Conservation (phyloP, 2,888 invertebrate species). For the Ophion ellenae region DNA sequence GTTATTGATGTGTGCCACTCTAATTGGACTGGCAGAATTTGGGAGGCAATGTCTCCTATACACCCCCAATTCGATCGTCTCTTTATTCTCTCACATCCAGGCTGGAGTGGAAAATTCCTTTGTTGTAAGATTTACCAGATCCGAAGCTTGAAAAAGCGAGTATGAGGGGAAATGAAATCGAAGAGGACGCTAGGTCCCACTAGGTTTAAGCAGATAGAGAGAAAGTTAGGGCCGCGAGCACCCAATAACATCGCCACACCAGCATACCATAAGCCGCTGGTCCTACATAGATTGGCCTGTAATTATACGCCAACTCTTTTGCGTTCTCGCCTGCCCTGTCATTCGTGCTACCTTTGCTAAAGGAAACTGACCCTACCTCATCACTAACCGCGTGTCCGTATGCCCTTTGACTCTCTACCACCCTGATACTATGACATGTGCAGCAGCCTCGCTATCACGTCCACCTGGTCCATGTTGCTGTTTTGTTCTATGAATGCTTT, state of each 20-base stretch:
- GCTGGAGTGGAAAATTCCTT: background rate
- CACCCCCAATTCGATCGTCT: background rate
- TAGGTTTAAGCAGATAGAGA: slow-evolving; percentile 11
- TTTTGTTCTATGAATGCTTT: slow-evolving; percentile 48
- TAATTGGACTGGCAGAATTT: no score
- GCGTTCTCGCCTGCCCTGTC: slow-evolving; percentile 69
- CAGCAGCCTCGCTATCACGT: slow-evolving; percentile 17
- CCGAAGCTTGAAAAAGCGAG: background rate
- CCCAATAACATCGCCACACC: slow-evolving; percentile 9
- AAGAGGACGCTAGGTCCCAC: background rate
- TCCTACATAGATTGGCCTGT: slow-evolving; percentile 63
- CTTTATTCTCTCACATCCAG: background rate
- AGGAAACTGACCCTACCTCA: slow-evolving; percentile 21
- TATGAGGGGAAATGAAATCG: slow-evolving; percentile 1
- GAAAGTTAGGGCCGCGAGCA: background rate
- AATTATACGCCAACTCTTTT: slow-evolving; percentile 73
- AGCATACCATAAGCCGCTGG: slow-evolving; percentile 25
- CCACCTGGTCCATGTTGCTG: slow-evolving; percentile 9
- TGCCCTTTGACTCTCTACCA: slow-evolving; percentile 63
- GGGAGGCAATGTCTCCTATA: no score
- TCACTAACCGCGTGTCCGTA: slow-evolving; percentile 32
- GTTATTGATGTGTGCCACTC: no score
- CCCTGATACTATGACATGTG: slow-evolving; percentile 15
- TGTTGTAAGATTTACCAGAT: background rate
- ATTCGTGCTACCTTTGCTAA: slow-evolving; percentile 71